Percentiles rank a stretch among this genome's conserved stretches.
Evolutionary conservation across 2,113 vertebrate species (phyloP).

Genomic region (Numenius arquata): DNA sequence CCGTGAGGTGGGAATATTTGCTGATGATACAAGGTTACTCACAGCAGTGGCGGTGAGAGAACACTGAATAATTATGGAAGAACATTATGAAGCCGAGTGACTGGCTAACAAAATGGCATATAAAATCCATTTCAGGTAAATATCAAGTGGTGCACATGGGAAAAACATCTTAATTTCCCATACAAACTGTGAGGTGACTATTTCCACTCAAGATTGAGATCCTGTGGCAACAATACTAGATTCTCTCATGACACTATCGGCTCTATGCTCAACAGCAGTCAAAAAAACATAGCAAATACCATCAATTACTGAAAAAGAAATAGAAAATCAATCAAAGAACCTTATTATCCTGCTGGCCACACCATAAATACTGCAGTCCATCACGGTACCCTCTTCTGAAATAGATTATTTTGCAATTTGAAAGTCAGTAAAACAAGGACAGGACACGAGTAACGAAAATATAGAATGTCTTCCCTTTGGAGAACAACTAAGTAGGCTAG

Average conservation of each 20-base stretch:
- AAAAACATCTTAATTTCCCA: not conserved
- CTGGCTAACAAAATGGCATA: not conserved
- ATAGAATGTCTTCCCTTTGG: not conserved
- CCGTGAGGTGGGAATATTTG: not conserved
- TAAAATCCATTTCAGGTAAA: not conserved
- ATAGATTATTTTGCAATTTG: not conserved
- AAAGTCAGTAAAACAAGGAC: not conserved
- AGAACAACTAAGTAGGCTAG: not conserved
- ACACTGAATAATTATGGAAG: not conserved
- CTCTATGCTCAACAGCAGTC: not conserved
- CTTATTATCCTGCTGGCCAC: not conserved
- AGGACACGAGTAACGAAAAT: not conserved
- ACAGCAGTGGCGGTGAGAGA: not conserved
- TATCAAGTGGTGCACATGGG: not conserved
- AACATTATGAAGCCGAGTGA: not conserved
- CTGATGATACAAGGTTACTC: not conserved
- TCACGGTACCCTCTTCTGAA: not conserved
- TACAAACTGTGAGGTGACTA: not conserved
- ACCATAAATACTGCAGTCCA: not conserved
- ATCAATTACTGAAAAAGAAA: not conserved
- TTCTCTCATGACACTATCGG: not conserved
- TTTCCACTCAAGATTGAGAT: not conserved
- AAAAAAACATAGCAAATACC: not conserved
- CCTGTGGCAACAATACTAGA: not conserved
- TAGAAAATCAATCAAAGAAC: not conserved